Evolutionary conservation across 1,140 invertebrate species (phyloP), one percentile per base, ranked within the genome.

Genomic region (Brachionus rubens): DNA sequence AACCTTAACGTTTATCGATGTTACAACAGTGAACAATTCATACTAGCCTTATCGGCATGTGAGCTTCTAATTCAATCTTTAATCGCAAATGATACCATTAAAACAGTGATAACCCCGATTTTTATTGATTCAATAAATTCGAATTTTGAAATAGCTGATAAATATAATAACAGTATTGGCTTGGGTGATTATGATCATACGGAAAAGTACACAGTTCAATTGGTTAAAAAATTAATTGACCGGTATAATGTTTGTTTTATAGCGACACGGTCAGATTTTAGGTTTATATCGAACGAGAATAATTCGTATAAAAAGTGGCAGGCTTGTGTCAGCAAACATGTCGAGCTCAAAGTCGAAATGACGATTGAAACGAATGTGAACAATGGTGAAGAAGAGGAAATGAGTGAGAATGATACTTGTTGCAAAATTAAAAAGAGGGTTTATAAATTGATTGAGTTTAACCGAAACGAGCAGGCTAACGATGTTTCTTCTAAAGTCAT

Each of bases 121-220:
- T 65, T 65, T 24, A 65, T 65, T 24, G 59, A 65, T 28, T 65
- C 59, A 14, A 41, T 65, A 7, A 65, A 65, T 65, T 24, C 59
- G 9, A 65, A 65, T 65, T 65, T 65, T 65, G 59, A 65, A 43
- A 65, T 65, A 3, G 19, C 12, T 43, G 59, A 65, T 41, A 65
- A 65, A 24, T 65, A 14, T 43, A 65, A 65, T 16, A 36, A 65
- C 7, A 41, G 19, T 21, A 43, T 65, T 43, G 59, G 59, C 10
- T 4, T 65, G 1, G 21, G 59, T 24, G 59, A 65, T 16, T 65
- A 65, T 43, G 59, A 65, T 24, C 59, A 65, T 46, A 65, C 59
- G 12, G 59, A 65, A 65, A 65, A 65, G n/a, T 65, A 43, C n/a
- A 21, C 59, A 3, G 40, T 65, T 26, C 59, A 65, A 26, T 24